Evolutionary conservation across 2,888 invertebrate genomes (phyloP), one percentile per base, ranked within the genome.

Genomic region (Geotrupes spiniger): DNA sequence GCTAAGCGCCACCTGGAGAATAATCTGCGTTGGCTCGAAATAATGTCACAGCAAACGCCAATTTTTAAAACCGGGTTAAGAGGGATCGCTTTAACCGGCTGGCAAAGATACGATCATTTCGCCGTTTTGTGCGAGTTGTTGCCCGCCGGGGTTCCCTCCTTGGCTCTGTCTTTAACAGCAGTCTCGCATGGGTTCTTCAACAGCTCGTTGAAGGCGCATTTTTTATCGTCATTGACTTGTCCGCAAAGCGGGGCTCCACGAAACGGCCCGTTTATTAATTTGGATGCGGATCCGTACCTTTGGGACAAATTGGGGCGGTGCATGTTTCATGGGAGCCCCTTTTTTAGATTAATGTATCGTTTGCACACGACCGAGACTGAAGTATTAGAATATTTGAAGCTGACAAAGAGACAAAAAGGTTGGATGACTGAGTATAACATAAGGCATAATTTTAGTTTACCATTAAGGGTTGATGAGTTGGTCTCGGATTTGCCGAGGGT

Each of bases 351-450:
- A 33, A 76, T 75, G 12, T 74, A 74, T 52, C 65, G 76, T 11
- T 61, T 77, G 25, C 72, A 74, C 51, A 66, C 69, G 15, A 66
- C 71, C 2, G 74, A 75, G 57, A 58, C 61, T 25, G 76, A 77
- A 58, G 72, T 70, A 1, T 65, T 68, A 25, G 73, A 75, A 12
- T 75, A 68, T 52, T 49, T 74, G 6, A 70, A 68, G 44, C 52
- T 63, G 8, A 70, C 68, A 1, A 64, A 63, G 5, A 61, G 64
- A 29, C 63, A 69, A 17, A 72, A 70, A 60, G 74, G 84, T 21
- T 87, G 87, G 87, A 76, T 88, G 76, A 84, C 85, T 14, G 77
- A 80, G 21, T 87, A 85, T 66, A 85, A 85, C 64, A 74, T 84
- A 3, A 73, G 79, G n/a, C 80, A 82, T 59, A 83, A 83, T 63